Evolutionary conservation across 2,113 vertebrate genomes (phyloP), one percentile per base, ranked within the genome.

Genomic region (Tautogolabrus adspersus): DNA sequence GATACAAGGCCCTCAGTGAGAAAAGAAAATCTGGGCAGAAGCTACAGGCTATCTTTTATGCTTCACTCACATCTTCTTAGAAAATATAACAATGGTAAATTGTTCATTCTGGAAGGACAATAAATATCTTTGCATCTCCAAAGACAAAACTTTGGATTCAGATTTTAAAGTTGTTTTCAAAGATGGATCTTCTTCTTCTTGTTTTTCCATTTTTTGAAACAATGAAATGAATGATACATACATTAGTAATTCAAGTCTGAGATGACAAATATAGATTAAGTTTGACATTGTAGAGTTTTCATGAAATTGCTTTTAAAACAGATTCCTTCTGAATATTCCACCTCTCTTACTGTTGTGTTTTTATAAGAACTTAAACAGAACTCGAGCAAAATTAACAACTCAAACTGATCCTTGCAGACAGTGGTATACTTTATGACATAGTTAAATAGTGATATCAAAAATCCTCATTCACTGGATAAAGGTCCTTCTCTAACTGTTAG

Each of bases 401-500:
- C 26, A 51, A 78, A 51, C 34, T 11, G 13, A 38, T 74, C 42
- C 37, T 18, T n/a, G 61, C 40, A 23, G 18, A 69, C 44, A 69
- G 75, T 60, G 68, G 66, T 34, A 57, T 60, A 37, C 64, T 52
- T 61, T 23, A 46, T 46, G 76, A 66, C 37, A 44, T 51, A 61
- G 70, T 85, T 82, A 82, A 78, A 87, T 68, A 79, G 19, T 34
- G 57, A 76, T 51, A 22, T 44, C 46, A 77, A 61, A 71, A 59
- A 72, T 86, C 65, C 66, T 75, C 11, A 12, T 65, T 11, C 62
- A 23, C 68, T 70, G 62, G 37, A 26, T 65, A n/a, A 69, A 38
- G 49, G 79, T 87, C 75, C 70, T 57, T 40, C 66, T 81, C 63
- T 56, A 7, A 19, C 62, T 34, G 77, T 93, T 92, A 94, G 76